These are phyloP conservation scores for Norana najaformis DNA, from an alignment of 2,888 invertebrate genomes.

Conservation along the genomic window DNA sequence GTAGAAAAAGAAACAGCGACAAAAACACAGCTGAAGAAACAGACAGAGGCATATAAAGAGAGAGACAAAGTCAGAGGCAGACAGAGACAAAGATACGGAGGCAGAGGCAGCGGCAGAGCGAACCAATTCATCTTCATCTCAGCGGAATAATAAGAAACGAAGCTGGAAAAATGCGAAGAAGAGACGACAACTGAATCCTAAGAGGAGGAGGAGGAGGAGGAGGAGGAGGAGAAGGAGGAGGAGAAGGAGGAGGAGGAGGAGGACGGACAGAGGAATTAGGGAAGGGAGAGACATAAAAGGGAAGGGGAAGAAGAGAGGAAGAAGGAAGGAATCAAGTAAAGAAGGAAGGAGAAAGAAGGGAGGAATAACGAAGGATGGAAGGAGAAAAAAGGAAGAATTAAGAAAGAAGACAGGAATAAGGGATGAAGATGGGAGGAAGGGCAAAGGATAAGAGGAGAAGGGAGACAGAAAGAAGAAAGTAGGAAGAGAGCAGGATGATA, in stretches of 20 bases:
- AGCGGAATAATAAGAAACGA: not conserved
- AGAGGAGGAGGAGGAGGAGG: no score
- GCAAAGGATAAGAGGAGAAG: no score
- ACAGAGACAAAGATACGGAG: not conserved
- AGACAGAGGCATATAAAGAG: not conserved
- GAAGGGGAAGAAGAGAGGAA: not conserved
- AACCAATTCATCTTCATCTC: conserved; percentile 6
- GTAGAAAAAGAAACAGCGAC: not conserved
- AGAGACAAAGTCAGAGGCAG: not conserved
- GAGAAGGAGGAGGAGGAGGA: not conserved
- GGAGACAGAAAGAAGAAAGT: not conserved
- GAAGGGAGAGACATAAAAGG: not conserved
- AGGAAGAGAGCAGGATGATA: not conserved
- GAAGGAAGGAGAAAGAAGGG: not conserved
- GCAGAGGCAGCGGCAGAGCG: not conserved
- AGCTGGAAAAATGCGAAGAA: not conserved
- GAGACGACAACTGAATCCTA: not conserved
- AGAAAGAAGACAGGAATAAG: no score
- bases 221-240: no score
- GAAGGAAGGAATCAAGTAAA: not conserved
- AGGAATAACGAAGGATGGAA: no score
- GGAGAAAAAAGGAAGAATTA: not conserved
- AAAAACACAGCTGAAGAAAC: no score
- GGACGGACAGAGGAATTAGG: not conserved
- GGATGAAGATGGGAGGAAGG: no score